phyloP scores from a whole-genome alignment of 2,888 invertebrate genomes.

The Ennomos fuscantarius region DNA sequence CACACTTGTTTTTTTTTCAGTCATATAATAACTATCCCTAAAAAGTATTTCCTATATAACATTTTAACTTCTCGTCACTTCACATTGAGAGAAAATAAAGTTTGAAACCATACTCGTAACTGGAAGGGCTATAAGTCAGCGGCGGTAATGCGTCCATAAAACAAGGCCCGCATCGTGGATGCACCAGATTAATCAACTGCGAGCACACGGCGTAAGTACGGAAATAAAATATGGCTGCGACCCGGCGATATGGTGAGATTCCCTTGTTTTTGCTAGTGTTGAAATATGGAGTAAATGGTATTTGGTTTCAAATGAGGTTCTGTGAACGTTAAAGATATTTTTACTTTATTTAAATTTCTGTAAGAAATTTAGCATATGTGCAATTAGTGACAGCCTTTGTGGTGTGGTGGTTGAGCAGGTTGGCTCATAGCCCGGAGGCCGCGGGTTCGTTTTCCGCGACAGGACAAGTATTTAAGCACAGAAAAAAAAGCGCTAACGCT shows the following conservation, averaged over 20 bases:
- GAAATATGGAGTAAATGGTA: slow-evolving; percentile 19
- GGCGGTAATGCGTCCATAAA: slow-evolving; percentile 48
- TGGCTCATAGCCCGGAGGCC: too few species aligned
- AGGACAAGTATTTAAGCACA: too few species aligned
- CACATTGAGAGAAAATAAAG: slow-evolving; percentile 1
- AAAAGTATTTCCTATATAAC: background rate
- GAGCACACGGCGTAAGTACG: slow-evolving; percentile 30
- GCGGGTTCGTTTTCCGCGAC: too few species aligned
- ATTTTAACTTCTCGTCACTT: background rate
- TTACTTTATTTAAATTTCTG: slow-evolving; percentile 2
- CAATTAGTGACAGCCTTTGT: too few species aligned
- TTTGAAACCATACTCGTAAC: slow-evolving; percentile 20
- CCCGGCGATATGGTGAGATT: slow-evolving; percentile 31
- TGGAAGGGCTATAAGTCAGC: slow-evolving; percentile 43
- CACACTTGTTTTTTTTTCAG: too few species aligned
- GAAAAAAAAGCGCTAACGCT: too few species aligned
- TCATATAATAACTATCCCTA: too few species aligned
- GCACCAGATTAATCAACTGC: slow-evolving; percentile 51
- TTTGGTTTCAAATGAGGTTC: slow-evolving; percentile 32
- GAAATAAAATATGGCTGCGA: slow-evolving; percentile 35
- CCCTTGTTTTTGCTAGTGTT: slow-evolving; percentile 28
- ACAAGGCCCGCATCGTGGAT: slow-evolving; percentile 43
- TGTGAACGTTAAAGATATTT: slow-evolving; percentile 14
- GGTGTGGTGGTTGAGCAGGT: too few species aligned
- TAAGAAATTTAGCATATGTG: too few species aligned